These are phyloP conservation scores for Solenopsis fugax DNA, from an alignment of 1,140 invertebrate genomes.

Conservation along the genomic window DNA sequence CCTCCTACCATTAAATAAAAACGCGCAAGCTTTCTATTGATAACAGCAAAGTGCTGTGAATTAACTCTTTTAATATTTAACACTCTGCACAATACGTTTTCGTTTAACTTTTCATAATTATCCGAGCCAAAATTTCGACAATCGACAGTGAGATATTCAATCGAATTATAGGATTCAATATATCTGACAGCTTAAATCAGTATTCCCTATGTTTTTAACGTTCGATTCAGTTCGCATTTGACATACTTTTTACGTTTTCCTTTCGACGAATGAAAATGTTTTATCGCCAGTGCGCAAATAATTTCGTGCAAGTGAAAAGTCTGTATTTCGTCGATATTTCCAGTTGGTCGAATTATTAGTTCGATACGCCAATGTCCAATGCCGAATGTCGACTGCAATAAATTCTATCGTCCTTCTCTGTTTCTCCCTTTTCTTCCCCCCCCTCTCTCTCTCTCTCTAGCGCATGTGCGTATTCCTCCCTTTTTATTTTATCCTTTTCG, in stretches of 20 bases:
- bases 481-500: slow-evolving; percentile 13
- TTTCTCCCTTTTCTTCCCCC: too few relatives aligned
- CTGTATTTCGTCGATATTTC: slow-evolving; percentile 47
- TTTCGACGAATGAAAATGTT: slow-evolving; percentile 13
- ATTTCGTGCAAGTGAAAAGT: slow-evolving; percentile 30
- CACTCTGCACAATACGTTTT: not conserved
- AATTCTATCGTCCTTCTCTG: slow-evolving; percentile 7
- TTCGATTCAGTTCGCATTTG: not conserved
- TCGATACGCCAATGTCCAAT: slow-evolving; percentile 14
- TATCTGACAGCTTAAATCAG: not conserved
- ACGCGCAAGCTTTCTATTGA: not conserved
- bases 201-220: not conserved
- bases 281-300: slow-evolving; percentile 33
- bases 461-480: too few relatives aligned
- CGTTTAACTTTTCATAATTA: slow-evolving; percentile 1
- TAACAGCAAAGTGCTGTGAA: not conserved
- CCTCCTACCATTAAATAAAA: not conserved
- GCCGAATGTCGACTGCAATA: slow-evolving; percentile 2
- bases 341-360: slow-evolving; percentile 41
- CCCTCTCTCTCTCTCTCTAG: not conserved
- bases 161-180: not conserved
- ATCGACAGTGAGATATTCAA: slow-evolving; percentile 1
- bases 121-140: not conserved
- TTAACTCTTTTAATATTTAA: slow-evolving; percentile 9
- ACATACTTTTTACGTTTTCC: slow-evolving; percentile 33